These are phyloP conservation scores for Triplophysa dalaica DNA, from an alignment of 2,113 vertebrate species.

Conservation along the genomic window DNA sequence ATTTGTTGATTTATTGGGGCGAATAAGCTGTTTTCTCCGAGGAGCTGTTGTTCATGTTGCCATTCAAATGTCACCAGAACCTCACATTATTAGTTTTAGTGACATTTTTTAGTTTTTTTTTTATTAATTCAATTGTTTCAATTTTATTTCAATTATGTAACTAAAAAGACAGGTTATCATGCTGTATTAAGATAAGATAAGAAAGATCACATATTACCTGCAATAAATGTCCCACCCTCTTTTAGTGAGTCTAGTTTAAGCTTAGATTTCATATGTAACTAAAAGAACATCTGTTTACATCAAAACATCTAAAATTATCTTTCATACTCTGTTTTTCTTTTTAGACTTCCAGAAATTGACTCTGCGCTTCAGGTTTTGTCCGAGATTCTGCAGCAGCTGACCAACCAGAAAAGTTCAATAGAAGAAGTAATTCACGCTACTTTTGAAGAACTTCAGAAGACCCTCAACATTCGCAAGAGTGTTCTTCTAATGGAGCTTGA, in stretches of 20 bases:
- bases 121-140: not conserved
- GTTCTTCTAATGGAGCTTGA: constrained; percentile 97
- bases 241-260: not conserved
- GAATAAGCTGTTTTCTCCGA: not conserved
- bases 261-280: not conserved
- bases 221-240: not conserved
- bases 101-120: too few relatives aligned
- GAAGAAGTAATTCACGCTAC: constrained; percentile 91
- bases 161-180: not conserved
- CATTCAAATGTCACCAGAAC: not conserved
- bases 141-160: too few relatives aligned
- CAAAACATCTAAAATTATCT: not conserved
- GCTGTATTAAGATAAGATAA: not conserved
- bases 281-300: too few relatives aligned
- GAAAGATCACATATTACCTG: too few relatives aligned
- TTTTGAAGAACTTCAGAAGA: constrained; percentile 95
- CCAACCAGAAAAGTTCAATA: constrained; percentile 89
- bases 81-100: too few relatives aligned
- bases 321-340: not conserved
- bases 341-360: constrained; percentile 94
- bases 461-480: constrained; percentile 92
- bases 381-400: constrained; percentile 94
- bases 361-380: constrained; percentile 90
- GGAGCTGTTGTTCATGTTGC: constrained; percentile 20
- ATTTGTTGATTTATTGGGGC: constrained; percentile 3